phyloP scores from a whole-genome alignment of 53 echinoderm and acorn worm species.

The Actinopyga echinites region DNA sequence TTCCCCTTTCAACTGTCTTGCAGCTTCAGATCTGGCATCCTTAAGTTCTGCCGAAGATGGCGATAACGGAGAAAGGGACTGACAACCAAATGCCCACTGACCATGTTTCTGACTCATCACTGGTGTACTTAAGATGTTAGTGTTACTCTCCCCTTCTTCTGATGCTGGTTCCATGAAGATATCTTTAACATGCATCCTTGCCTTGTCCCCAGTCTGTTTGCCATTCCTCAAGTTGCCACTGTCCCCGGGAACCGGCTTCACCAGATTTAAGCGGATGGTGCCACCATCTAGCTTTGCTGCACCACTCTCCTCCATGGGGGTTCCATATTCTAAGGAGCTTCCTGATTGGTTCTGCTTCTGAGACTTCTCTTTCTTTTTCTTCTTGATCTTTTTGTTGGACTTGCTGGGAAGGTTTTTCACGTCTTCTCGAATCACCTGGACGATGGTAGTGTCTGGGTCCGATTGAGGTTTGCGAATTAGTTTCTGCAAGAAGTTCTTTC shows the following conservation, averaged over 20 bases:
- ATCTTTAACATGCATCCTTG: constrained; percentile 39
- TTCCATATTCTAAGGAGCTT: neutral
- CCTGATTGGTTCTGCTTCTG: neutral
- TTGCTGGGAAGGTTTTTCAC: constrained; percentile 6
- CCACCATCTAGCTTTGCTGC: constrained; percentile 75
- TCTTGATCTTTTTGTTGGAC: constrained; percentile 14
- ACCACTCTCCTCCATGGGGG: constrained; percentile 26
- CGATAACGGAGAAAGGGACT: neutral
- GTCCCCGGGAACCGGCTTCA: constrained; percentile 25
- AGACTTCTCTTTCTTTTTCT: neutral
- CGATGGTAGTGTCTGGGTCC: constrained; percentile 41
- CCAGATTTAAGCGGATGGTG: constrained; percentile 74
- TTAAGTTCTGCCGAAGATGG: constrained; percentile 26
- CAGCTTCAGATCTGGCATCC: constrained; percentile 20
- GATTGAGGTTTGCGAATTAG: neutral
- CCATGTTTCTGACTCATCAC: constrained; percentile 11
- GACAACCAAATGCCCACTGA: neutral
- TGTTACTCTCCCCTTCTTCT: neutral
- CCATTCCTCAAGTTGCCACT: constrained; percentile 30
- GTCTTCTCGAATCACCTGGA: constrained; percentile 47
- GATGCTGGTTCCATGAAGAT: neutral
- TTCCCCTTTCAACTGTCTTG: constrained; percentile 20
- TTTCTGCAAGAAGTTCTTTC: constrained; percentile 51
- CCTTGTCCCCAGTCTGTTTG: neutral
- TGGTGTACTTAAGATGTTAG: constrained; percentile 19